Percentiles rank a stretch among this genome's conserved stretches.
Conservation (phyloP, 2,888 invertebrate species). For the Dione vanillae region DNA sequence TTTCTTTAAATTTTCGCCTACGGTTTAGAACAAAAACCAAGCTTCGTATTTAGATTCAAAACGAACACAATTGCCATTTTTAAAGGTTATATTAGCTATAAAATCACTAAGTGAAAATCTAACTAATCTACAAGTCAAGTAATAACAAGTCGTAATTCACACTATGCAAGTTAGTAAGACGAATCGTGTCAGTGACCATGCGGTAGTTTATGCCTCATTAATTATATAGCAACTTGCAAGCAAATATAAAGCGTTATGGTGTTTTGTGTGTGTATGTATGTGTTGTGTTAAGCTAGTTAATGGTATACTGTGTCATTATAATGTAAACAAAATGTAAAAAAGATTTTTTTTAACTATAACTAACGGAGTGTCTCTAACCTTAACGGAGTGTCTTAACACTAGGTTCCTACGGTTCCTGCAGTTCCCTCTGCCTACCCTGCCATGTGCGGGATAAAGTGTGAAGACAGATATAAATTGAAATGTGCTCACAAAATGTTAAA, state of each 20-base stretch:
- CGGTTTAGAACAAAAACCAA: no score
- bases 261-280: background rate
- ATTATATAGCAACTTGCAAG: background rate
- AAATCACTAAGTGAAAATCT: background rate
- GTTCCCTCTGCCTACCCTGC: no score
- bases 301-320: background rate
- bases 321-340: background rate
- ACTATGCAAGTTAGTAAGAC: background rate
- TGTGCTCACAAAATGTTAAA: no score
- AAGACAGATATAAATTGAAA: no score
- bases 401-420: no score
- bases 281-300: background rate
- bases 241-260: background rate
- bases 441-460: no score
- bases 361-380: no score
- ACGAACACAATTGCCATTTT: background rate
- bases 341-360: no score
- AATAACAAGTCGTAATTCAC: no score
- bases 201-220: slow-evolving; percentile 6
- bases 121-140: background rate
- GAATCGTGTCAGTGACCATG: slow-evolving; percentile 14
- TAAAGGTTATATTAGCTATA: background rate
- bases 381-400: no score
- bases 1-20: no score
- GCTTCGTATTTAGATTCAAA: no score